Evolutionary conservation across 2,113 vertebrate species (phyloP).

Genomic region (Leucoraja erinaceus): DNA sequence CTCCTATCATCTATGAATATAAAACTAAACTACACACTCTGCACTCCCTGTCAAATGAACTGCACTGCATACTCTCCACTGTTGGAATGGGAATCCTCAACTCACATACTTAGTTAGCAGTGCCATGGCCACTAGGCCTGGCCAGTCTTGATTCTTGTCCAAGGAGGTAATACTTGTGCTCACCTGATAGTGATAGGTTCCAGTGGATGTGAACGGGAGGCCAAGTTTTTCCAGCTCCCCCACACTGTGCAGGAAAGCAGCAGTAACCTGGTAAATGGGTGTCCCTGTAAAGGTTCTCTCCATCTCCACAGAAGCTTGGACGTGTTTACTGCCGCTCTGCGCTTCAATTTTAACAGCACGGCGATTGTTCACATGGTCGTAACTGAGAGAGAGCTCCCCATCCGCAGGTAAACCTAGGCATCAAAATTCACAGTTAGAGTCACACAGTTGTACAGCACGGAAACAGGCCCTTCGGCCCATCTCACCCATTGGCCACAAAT

Average conservation of each 20-base stretch:
- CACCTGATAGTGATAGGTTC: slow-evolving; percentile 60
- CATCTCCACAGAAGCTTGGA: slow-evolving; percentile 50
- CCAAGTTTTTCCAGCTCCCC: slow-evolving; percentile 50
- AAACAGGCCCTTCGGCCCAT: too few species aligned
- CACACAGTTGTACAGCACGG: too few species aligned
- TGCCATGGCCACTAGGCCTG: too few species aligned
- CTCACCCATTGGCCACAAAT: too few species aligned
- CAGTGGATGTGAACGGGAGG: slow-evolving; percentile 51
- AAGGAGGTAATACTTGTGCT: neutral
- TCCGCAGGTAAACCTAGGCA: slow-evolving; percentile 58
- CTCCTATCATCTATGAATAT: too few species aligned
- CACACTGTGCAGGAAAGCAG: slow-evolving; percentile 56
- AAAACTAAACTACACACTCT: too few species aligned
- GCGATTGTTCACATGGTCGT: slow-evolving; percentile 43
- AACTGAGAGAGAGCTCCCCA: slow-evolving; percentile 45
- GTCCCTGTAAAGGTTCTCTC: slow-evolving; percentile 38
- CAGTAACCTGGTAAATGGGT: slow-evolving; percentile 43
- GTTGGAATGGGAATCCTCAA: too few species aligned
- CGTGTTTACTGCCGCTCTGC: slow-evolving; percentile 47
- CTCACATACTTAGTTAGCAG: too few species aligned
- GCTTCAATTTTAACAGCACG: slow-evolving; percentile 48
- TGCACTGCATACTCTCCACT: too few species aligned
- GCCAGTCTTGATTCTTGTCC: too few species aligned
- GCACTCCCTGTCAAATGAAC: too few species aligned
- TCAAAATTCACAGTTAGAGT: neutral